Percentiles rank a stretch among this genome's conserved stretches.
These are phyloP conservation scores for Cheilinus undulatus DNA, from an alignment of 2,113 vertebrate genomes.

Conservation along the genomic window DNA sequence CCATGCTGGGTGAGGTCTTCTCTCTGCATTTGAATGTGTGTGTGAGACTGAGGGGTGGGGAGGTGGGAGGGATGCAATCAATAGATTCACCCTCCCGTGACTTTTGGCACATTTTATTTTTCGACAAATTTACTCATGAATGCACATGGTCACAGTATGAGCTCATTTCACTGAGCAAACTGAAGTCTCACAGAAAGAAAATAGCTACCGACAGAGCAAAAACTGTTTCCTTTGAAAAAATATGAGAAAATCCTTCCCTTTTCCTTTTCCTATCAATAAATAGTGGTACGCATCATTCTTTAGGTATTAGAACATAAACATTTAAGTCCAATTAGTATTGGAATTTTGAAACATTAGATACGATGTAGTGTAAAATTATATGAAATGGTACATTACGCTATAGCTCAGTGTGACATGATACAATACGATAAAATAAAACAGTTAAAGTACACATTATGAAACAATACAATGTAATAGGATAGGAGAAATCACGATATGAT, in stretches of 20 bases:
- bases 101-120: not conserved
- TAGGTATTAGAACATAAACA: not conserved
- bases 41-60: conserved; percentile 19
- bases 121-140: not conserved
- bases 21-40: conserved; percentile 1
- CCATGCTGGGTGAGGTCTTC: conserved; percentile 90
- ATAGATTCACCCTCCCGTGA: conserved; percentile 6
- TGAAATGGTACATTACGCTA: too few relatives aligned
- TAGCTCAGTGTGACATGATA: too few relatives aligned
- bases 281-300: not conserved
- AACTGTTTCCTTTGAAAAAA: not conserved
- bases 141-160: not conserved
- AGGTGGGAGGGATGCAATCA: not conserved
- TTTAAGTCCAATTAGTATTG: not conserved
- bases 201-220: not conserved
- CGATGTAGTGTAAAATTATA: too few relatives aligned
- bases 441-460: too few relatives aligned
- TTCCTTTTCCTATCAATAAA: not conserved
- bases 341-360: not conserved
- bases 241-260: too few relatives aligned
- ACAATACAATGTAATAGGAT: too few relatives aligned
- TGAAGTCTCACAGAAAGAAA: not conserved
- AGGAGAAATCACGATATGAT: too few relatives aligned
- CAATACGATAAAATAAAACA: too few relatives aligned
- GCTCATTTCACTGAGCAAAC: not conserved